Conservation (phyloP, 1,140 invertebrate species). For the Cydia splendana region DNA sequence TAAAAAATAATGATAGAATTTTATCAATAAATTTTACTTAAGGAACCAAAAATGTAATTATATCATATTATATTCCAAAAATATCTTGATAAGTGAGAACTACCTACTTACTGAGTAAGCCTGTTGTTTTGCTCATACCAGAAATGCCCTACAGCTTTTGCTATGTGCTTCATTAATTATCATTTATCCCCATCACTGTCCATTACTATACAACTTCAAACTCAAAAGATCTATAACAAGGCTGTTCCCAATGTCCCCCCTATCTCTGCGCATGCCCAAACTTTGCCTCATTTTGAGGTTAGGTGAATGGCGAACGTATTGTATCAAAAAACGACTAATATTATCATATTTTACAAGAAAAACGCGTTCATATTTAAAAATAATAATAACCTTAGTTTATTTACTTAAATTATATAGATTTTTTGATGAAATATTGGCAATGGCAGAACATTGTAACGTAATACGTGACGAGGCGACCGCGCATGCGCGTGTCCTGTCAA, state of each 20-base stretch:
- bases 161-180: slow-evolving; percentile 33
- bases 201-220: slow-evolving; percentile 1
- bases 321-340: neutral
- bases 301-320: neutral
- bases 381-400: too few relatives aligned
- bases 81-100: neutral
- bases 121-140: slow-evolving; percentile 14
- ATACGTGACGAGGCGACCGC: neutral
- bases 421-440: neutral
- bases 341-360: neutral
- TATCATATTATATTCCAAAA: too few relatives aligned
- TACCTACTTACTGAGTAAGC: neutral
- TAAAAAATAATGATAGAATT: too few relatives aligned
- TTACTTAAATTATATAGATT: too few relatives aligned
- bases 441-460: neutral
- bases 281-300: slow-evolving; percentile 11
- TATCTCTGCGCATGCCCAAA: slow-evolving; percentile 18
- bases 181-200: slow-evolving; percentile 12
- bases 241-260: neutral
- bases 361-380: too few relatives aligned
- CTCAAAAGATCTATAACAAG: slow-evolving; percentile 19
- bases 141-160: slow-evolving; percentile 34
- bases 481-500: neutral
- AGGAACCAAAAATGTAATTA: too few relatives aligned
- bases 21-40: too few relatives aligned